Evolutionary conservation across 2,888 invertebrate species (phyloP).

Genomic region (Phaonia tiefii): DNA sequence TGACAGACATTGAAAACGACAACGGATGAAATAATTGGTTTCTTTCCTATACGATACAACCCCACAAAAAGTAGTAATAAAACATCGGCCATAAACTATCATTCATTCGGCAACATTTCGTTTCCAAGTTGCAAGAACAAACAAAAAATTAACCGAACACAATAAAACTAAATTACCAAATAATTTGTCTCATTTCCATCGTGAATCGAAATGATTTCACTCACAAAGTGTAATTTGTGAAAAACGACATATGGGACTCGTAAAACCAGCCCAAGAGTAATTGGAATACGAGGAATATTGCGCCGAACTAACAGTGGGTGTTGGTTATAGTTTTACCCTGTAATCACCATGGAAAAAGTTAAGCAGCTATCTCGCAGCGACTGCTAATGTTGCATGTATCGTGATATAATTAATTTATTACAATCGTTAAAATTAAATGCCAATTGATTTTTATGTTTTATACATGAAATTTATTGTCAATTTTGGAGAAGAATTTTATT

Average conservation of each 20-base stretch:
- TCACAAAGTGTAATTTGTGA: neutral
- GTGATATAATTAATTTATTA: slow-evolving; percentile 30
- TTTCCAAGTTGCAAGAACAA: neutral
- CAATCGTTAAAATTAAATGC: slow-evolving; percentile 18
- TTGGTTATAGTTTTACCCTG: no score
- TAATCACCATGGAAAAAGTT: no score
- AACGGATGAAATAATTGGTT: no score
- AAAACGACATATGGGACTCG: no score
- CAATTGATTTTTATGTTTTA: slow-evolving; percentile 11
- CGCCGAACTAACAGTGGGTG: no score
- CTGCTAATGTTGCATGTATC: no score
- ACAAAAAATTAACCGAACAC: slow-evolving; percentile 3
- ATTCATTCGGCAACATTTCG: neutral
- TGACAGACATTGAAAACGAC: neutral
- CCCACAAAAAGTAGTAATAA: neutral
- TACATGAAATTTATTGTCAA: slow-evolving; percentile 3
- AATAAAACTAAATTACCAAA: slow-evolving; percentile 25
- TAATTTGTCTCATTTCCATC: slow-evolving; percentile 8
- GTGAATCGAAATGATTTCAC: neutral
- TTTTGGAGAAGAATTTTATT: slow-evolving; percentile 22
- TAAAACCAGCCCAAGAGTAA: no score
- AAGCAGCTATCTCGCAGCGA: no score
- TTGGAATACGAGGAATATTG: no score
- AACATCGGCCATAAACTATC: neutral
- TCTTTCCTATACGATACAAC: no score